These are phyloP conservation scores for Ptyas mucosa DNA, from an alignment of 2,113 vertebrate genomes.

Conservation along the genomic window DNA sequence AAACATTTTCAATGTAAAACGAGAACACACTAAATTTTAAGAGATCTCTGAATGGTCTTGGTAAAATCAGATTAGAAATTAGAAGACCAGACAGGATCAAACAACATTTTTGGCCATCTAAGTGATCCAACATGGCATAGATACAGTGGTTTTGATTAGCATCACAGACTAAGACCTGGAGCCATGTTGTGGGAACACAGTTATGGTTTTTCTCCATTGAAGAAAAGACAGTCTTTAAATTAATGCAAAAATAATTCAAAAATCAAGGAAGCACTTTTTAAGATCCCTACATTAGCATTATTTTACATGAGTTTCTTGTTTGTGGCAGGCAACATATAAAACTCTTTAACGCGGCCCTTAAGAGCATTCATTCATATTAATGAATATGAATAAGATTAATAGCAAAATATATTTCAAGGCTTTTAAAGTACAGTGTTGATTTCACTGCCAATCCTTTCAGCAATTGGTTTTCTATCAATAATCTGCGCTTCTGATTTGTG, in stretches of 20 bases:
- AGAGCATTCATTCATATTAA: not conserved
- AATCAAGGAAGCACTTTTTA: not conserved
- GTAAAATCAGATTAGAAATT: constrained; percentile 41
- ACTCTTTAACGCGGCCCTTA: not conserved
- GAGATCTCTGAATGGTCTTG: constrained; percentile 34
- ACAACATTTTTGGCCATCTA: constrained; percentile 29
- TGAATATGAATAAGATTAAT: not conserved
- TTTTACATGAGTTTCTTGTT: not conserved
- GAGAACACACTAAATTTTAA: constrained; percentile 26
- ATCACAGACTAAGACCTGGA: constrained; percentile 14
- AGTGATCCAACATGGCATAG: constrained; percentile 28
- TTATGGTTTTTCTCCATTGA: constrained; percentile 22
- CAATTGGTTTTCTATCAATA: not conserved
- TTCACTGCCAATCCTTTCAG: not conserved
- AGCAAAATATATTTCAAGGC: not conserved
- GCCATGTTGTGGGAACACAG: not conserved
- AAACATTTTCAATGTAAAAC: constrained; percentile 36
- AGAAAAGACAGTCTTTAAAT: constrained; percentile 18
- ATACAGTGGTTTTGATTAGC: constrained; percentile 22
- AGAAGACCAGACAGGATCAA: constrained; percentile 26
- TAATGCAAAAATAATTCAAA: constrained; percentile 2
- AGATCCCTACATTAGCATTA: not conserved
- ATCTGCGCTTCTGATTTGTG: not conserved
- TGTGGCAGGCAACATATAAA: not conserved
- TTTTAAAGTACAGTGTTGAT: not conserved